Conservation (phyloP, 1,140 invertebrate species). For the Ptiloglossa arizonensis region DNA sequence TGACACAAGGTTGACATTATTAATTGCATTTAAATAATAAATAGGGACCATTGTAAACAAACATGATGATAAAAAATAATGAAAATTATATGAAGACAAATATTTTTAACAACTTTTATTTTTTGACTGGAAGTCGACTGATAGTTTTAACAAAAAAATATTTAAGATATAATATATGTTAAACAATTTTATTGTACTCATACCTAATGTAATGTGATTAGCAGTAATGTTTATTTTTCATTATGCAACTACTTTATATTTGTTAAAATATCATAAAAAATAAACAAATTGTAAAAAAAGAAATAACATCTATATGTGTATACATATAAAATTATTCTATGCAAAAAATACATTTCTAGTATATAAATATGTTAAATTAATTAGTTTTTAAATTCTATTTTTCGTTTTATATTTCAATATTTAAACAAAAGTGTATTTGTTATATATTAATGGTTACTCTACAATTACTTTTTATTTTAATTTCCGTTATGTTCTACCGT, state of each 20-base stretch:
- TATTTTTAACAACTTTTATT: constrained; percentile 37
- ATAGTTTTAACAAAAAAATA: constrained; percentile 7
- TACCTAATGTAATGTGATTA: neutral
- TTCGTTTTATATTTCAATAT: no score
- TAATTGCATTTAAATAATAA: constrained; percentile 32
- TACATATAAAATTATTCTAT: constrained; percentile 10
- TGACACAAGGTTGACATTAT: constrained; percentile 55
- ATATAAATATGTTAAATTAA: neutral
- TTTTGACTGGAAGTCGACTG: constrained; percentile 6
- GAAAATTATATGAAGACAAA: neutral
- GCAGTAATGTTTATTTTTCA: neutral
- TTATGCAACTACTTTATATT: neutral
- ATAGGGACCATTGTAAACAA: constrained; percentile 34
- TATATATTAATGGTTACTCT: no score
- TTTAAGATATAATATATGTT: constrained; percentile 6
- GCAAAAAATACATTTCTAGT: constrained; percentile 5
- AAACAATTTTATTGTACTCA: neutral
- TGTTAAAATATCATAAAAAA: neutral
- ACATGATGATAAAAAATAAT: neutral
- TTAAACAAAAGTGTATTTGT: no score
- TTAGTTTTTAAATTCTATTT: no score
- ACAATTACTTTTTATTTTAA: no score
- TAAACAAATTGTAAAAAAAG: neutral
- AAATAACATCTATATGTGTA: neutral
- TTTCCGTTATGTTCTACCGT: no score